Base-by-base conservation (phyloP, 2,113 vertebrate species). In the Microcebus murinus region DNA sequence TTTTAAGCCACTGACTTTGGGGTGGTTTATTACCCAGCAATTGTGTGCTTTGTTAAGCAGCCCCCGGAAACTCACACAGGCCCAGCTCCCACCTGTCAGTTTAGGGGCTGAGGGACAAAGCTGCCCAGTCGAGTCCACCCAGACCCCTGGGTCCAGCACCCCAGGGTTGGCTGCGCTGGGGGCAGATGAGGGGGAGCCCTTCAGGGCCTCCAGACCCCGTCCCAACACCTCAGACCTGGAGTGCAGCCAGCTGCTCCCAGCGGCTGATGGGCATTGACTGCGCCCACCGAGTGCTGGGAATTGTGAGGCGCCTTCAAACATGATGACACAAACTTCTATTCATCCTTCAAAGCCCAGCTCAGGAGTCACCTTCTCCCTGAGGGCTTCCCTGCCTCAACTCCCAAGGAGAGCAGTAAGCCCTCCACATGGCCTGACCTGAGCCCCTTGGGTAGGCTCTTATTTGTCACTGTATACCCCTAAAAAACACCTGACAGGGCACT, bases 1-100 rank as follows among this genome's bases (percentile, higher is more conserved):
- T 39, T 15, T 23, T 42, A 50, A 50, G 71, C 59, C 14, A 2
- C 45, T 25, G 0, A 0, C 12, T 57, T 52, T 7, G 20, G 31
- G 76, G 27, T 17, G 48, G n/a, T 42, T 55, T 12, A 55, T 73
- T 21, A n/a, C 42, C 3, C 45, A 29, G 73, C 42, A 48, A 31
- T 17, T 29, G 14, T 17, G 27, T 9, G 31, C 42, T 11, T 45
- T 21, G 48, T 65, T 34, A 34, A 11, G 12, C 23, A 34, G 76
- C 63, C 50, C 36, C 63, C 13, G 13, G 25, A 79, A 13, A 59
- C 50, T 18, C 31, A 61, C 7, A n/a, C 15, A 10, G 36, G 36
- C 57, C 74, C 25, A 31, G 31, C 10, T 36, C 76, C 21, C 74
- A 27, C 14, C 48, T 71, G 57, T 34, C 68, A 0, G 4, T 15